Percentiles rank a stretch among this genome's conserved stretches.
Evolutionary conservation across 2,888 invertebrate genomes (phyloP).

Genomic region (Pegoplata infirma): DNA sequence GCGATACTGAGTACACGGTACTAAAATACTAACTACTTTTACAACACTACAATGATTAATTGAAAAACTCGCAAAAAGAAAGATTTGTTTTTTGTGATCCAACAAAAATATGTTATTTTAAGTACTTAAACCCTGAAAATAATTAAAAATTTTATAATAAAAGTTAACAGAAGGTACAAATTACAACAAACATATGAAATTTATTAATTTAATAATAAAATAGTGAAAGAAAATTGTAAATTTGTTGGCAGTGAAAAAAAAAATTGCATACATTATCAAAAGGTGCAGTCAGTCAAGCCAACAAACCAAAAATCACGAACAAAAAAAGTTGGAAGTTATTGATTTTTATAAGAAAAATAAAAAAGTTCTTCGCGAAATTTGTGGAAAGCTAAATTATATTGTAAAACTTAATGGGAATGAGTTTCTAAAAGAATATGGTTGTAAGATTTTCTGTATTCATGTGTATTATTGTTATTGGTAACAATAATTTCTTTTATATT

Average conservation of each 20-base stretch:
- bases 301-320: background rate
- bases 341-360: constrained; percentile 42
- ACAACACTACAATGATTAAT: constrained; percentile 40
- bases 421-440: background rate
- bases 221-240: background rate
- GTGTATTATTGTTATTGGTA: background rate
- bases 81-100: constrained; percentile 41
- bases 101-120: constrained; percentile 57
- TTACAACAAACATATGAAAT: background rate
- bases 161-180: constrained; percentile 42
- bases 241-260: constrained; percentile 29
- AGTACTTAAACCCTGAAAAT: constrained; percentile 52
- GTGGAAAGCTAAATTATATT: too few species aligned
- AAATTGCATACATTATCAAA: constrained; percentile 46
- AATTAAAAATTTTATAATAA: constrained; percentile 23
- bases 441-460: background rate
- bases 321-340: constrained; percentile 39
- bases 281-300: constrained; percentile 39
- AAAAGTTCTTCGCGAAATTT: too few species aligned
- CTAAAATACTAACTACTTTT: too few species aligned
- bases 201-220: background rate
- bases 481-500: constrained; percentile 18
- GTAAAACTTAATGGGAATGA: too few species aligned
- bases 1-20: too few species aligned
- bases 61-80: constrained; percentile 52